These are phyloP conservation scores for Nicator chloris DNA, from an alignment of 2,113 vertebrate species.

Conservation along the genomic window DNA sequence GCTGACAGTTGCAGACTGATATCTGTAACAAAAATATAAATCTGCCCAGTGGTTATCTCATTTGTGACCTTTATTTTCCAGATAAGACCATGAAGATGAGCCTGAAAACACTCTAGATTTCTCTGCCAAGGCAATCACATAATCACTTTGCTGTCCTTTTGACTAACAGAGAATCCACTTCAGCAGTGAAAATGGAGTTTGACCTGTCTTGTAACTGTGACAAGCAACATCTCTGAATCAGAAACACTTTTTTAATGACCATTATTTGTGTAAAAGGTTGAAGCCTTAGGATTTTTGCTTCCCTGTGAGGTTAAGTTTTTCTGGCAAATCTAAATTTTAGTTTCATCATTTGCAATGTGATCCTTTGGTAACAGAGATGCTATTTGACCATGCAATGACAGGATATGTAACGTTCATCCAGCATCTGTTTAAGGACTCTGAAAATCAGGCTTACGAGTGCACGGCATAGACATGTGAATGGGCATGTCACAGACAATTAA, in stretches of 20 bases:
- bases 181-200: background rate
- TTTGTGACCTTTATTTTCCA: background rate
- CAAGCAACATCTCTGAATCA: background rate
- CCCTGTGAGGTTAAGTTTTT: background rate
- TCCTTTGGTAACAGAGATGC: background rate
- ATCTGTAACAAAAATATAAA: background rate
- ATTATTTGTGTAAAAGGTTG: background rate
- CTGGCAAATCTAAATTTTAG: background rate
- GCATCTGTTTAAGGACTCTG: background rate
- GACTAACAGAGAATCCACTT: background rate
- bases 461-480: background rate
- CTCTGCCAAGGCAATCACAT: background rate
- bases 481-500: background rate
- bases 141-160: background rate
- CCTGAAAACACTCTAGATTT: background rate
- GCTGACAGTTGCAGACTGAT: background rate
- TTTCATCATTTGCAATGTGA: background rate
- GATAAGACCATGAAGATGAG: background rate
- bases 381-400: background rate
- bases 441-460: background rate
- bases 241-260: background rate
- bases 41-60: background rate
- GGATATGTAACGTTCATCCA: background rate
- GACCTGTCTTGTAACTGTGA: background rate
- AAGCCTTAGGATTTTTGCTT: background rate